These are phyloP conservation scores for Drosophila watanabei DNA, from an alignment of 1,140 invertebrate genomes.

Conservation along the genomic window DNA sequence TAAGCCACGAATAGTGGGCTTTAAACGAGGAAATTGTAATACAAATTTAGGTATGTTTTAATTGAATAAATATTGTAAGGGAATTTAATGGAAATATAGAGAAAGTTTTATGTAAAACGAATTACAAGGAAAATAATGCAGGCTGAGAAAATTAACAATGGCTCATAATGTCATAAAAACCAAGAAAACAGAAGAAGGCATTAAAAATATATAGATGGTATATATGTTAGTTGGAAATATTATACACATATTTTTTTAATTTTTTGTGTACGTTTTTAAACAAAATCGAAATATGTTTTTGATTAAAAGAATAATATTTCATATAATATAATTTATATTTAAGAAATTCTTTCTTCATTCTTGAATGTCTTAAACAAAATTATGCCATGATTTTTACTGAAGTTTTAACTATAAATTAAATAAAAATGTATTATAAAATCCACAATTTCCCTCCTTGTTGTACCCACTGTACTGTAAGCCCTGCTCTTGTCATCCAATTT, in stretches of 20 bases:
- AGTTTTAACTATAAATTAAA: background rate
- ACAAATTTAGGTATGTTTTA: background rate
- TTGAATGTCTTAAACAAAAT: background rate
- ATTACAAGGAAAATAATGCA: too few relatives aligned
- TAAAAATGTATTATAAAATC: background rate
- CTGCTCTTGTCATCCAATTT: conserved; percentile 47
- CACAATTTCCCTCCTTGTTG: too few relatives aligned
- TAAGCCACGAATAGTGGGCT: conserved; percentile 20
- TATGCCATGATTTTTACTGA: too few relatives aligned
- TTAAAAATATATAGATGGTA: too few relatives aligned
- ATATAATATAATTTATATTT: too few relatives aligned
- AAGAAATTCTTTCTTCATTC: too few relatives aligned
- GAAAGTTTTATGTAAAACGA: background rate
- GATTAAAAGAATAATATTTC: too few relatives aligned
- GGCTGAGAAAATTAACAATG: too few relatives aligned
- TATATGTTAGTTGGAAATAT: too few relatives aligned
- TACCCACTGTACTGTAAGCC: conserved; percentile 29
- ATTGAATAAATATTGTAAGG: background rate
- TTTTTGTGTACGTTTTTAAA: background rate
- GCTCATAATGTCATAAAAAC: background rate
- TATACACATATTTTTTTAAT: too few relatives aligned
- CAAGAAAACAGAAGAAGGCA: too few relatives aligned
- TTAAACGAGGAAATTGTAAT: background rate
- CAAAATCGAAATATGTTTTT: background rate
- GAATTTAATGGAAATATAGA: too few relatives aligned